Conservation (phyloP, 2,888 invertebrate genomes). For the Lasius platythorax region DNA sequence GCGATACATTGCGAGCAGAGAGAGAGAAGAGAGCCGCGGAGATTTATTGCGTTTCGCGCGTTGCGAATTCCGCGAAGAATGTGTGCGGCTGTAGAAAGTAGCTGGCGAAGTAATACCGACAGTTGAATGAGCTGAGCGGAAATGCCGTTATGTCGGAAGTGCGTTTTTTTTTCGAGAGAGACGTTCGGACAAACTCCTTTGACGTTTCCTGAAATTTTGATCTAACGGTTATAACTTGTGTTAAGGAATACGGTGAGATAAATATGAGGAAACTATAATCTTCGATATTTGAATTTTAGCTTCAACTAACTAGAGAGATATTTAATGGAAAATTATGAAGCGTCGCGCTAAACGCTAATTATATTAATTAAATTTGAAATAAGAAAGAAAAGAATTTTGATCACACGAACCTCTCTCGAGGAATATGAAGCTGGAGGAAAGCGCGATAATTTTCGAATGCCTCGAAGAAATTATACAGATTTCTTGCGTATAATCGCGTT, state of each 20-base stretch:
- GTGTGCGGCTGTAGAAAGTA: conserved; percentile 40
- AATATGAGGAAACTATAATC: background rate
- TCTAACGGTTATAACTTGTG: background rate
- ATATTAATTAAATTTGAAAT: background rate
- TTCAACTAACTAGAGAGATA: background rate
- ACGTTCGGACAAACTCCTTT: background rate
- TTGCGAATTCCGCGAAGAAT: conserved; percentile 45
- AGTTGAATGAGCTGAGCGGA: conserved; percentile 29
- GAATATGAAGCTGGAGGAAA: background rate
- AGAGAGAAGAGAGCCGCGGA: background rate
- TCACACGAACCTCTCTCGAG: background rate
- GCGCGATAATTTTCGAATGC: conserved; percentile 8
- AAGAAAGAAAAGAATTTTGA: background rate
- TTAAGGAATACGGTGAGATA: background rate
- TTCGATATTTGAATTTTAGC: background rate
- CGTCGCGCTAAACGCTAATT: background rate
- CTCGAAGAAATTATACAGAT: conserved; percentile 22
- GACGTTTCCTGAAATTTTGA: conserved; percentile 7
- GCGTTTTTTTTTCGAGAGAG: conserved; percentile 18
- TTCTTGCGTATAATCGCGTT: conserved; percentile 17
- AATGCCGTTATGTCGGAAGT: conserved; percentile 18
- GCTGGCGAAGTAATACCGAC: conserved; percentile 45
- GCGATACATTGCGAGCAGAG: conserved; percentile 22
- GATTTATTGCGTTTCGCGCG: conserved; percentile 42
- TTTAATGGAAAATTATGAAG: background rate